These are phyloP conservation scores for Leucophenga varia DNA, from an alignment of 1,140 invertebrate genomes.

Conservation along the genomic window DNA sequence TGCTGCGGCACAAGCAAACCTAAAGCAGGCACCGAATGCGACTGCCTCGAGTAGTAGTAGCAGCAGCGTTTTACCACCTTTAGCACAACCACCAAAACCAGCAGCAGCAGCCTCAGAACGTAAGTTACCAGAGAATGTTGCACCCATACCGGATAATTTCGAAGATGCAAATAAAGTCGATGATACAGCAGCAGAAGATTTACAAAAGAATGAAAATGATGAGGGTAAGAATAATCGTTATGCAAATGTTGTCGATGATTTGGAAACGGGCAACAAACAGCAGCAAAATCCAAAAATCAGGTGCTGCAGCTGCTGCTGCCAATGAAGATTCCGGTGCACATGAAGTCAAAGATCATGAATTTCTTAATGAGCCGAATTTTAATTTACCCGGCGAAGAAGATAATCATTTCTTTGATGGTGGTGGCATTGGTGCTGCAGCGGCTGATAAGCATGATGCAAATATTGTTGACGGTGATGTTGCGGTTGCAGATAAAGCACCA, in stretches of 20 bases:
- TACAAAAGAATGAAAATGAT: conserved; percentile 31
- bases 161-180: conserved; percentile 32
- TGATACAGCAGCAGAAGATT: conserved; percentile 38
- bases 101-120: conserved; percentile 26
- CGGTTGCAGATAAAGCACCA: conserved; percentile 6
- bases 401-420: conserved; percentile 42
- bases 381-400: conserved; percentile 44
- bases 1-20: conserved; percentile 3
- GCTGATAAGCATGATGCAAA: conserved; percentile 29
- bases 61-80: conserved; percentile 31
- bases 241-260: conserved; percentile 38
- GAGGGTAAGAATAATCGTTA: conserved; percentile 49
- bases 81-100: conserved; percentile 38
- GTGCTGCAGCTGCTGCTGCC: conserved; percentile 1
- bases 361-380: conserved; percentile 45
- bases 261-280: conserved; percentile 34
- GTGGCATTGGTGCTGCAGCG: conserved; percentile 17
- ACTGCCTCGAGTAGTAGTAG: conserved; percentile 28
- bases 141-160: conserved; percentile 52
- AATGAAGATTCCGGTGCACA: conserved; percentile 47
- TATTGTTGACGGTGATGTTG: no score
- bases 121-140: conserved; percentile 50
- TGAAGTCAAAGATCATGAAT: conserved; percentile 44
- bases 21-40: conserved; percentile 17
- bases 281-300: conserved; percentile 8